Percentiles rank a stretch among this genome's conserved stretches.
Conservation (phyloP, 1,140 invertebrate genomes). For the Plutomurus gul region DNA sequence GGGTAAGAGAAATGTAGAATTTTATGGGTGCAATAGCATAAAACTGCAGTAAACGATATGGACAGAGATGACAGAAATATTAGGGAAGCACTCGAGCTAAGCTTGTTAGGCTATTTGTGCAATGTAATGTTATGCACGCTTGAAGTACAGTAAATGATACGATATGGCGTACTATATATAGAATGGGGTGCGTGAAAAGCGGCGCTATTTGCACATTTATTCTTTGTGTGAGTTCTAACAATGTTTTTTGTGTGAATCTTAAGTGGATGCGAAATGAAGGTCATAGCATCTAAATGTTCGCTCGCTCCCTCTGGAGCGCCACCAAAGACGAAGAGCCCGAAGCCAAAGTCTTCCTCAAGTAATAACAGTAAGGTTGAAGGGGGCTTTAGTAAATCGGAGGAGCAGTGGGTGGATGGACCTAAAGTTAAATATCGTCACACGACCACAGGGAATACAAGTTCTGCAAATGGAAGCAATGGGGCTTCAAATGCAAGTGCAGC, state of each 20-base stretch:
- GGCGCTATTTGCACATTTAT: no score
- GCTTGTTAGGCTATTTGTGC: constrained; percentile 12
- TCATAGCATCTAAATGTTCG: constrained; percentile 38
- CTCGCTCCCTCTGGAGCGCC: constrained; percentile 1
- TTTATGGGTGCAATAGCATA: constrained; percentile 19
- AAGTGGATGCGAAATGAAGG: constrained; percentile 40
- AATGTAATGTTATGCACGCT: constrained; percentile 12
- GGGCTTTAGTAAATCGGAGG: constrained; percentile 63
- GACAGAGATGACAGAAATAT: constrained; percentile 7
- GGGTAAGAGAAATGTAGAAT: neutral
- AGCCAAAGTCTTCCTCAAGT: constrained; percentile 45
- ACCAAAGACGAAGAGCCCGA: constrained; percentile 55
- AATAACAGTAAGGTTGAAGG: constrained; percentile 26
- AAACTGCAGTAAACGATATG: constrained; percentile 18
- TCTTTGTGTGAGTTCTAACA: no score
- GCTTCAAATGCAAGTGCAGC: neutral
- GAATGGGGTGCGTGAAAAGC: no score
- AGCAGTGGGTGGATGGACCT: constrained; percentile 95
- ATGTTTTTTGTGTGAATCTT: neutral
- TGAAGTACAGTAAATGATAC: neutral
- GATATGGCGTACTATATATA: no score
- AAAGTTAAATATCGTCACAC: constrained; percentile 68
- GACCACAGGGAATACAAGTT: neutral
- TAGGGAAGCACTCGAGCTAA: constrained; percentile 11
- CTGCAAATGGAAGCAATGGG: neutral